Base-by-base conservation (phyloP, 1,140 invertebrate species). In the Hycleus phaleratus region DNA sequence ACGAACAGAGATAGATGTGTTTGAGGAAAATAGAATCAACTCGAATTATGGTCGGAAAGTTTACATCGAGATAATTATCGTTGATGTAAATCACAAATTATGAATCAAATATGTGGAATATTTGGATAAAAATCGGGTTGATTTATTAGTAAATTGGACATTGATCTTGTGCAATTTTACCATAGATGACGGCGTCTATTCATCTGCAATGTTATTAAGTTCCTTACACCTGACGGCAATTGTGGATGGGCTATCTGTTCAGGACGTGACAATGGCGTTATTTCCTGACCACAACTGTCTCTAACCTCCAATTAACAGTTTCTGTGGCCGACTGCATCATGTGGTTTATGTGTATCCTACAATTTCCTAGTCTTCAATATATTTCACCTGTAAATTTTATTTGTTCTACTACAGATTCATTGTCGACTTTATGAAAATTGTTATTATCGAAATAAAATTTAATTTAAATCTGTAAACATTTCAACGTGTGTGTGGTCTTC, bases 221-320 rank as follows among this genome's bases (percentile, higher is more conserved):
- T 32, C 32, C 57, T 52, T 59, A 47, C 55, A 60, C 54, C 54
- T 60, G 54, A 49, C 54, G 46, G 49, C 48, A 25, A 18, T 56
- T 38, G 18, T 39, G 48, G 53, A 60, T 55, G 54, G 59, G 48
- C 51, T 52, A 56, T 60, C 59, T 60, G 59, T 52, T 56, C 53
- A 46, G 44, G 54, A 60, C 59, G 59, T 60, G 59, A 60, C 54
- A 60, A 60, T 60, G 59, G 59, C 59, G 54, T 56, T 47, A 53
- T 60, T 46, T 56, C 59, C 59, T 51, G 56, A 50, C 59, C 59
- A 56, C 59, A 60, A 51, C 59, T 50, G 49, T 44, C 53, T 56
- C 49, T 50, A 55, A 60, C 54, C 59, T 60, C 48, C 59, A 60
- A 60, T 60, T 60, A 60, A 60, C 59, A 46, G 54, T 40, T 53